Evolutionary conservation across 2,888 invertebrate genomes (phyloP), one percentile per base, ranked within the genome.

Genomic region (Latrodectus elegans): DNA sequence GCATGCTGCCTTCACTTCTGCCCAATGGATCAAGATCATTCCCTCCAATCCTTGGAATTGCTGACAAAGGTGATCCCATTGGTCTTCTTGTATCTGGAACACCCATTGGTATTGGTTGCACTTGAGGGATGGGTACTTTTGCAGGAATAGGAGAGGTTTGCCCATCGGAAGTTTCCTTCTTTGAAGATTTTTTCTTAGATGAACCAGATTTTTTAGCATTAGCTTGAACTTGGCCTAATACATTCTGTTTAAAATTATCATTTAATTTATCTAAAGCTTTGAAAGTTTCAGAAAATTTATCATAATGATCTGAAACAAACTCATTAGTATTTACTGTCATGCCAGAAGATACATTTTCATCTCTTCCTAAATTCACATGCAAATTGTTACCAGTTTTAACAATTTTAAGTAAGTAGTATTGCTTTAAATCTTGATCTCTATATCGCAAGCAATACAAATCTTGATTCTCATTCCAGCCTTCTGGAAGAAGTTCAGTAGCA

Each of bases 1-100:
- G 11, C 80, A 80, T 80, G 12, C 80, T 64, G n/a, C 60, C 55
- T 17, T 17, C 64, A 49, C 38, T 14, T 9, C 64, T 52, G 12
- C 64, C 64, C 22, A 80, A 80, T 9, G 80, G 80, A 80, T 80
- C 72, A 2, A 80, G 52, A 12, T 80, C 80, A 64, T 51, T 64
- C 1, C 64, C 72, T 15, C 80, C 80, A 17, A 72, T 15, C 51
- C 51, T 17, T 9, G 80, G 80, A 11, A 60, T 60, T 10, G 22
- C 3, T 0, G 12, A 17, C 15, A 17, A 8, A 6, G 38, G 38
- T 38, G 38, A 38, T 38, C 38, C 38, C 10, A 22, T 8, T 6
- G 67, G 67, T 12, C 9, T 12, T 60, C 60, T 60, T 60, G 60
- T 15, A 60, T 60, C 60, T 10, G 60, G 60, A 60, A 60, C n/a